A percentile compares a stretch with the other conserved stretches of the same genome.
Evolutionary conservation across 2,113 vertebrate species (phyloP).

Genomic region (Maccullochella peelii): DNA sequence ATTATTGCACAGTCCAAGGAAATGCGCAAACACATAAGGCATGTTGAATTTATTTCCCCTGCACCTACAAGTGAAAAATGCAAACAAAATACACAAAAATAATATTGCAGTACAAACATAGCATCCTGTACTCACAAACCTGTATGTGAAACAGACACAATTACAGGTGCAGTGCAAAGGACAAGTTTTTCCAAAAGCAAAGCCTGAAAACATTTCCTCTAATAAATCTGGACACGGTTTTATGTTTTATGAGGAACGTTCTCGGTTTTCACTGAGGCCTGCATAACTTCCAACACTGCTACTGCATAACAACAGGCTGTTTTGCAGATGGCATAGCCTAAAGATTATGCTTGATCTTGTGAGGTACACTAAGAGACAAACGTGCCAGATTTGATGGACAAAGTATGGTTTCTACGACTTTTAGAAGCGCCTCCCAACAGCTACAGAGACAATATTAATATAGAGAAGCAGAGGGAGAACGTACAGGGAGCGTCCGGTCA

Average conservation of each 20-base stretch:
- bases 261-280: constrained; percentile 23
- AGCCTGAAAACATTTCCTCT: constrained; percentile 48
- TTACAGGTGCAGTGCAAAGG: constrained; percentile 54
- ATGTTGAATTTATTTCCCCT: constrained; percentile 81
- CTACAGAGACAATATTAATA: constrained; percentile 66
- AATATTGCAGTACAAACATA: constrained; percentile 67
- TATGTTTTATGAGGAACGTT: constrained; percentile 30
- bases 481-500: constrained; percentile 64
- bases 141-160: constrained; percentile 46
- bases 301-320: constrained; percentile 46
- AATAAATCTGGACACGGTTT: constrained; percentile 18
- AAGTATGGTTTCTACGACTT: constrained; percentile 50
- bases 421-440: constrained; percentile 44
- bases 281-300: constrained; percentile 36
- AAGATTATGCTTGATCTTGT: constrained; percentile 39
- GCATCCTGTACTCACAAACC: constrained; percentile 44
- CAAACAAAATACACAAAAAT: constrained; percentile 65
- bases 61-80: constrained; percentile 75
- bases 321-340: constrained; percentile 37
- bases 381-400: constrained; percentile 48
- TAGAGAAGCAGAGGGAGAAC: constrained; percentile 68
- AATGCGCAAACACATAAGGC: constrained; percentile 70
- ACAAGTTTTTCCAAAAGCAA: constrained; percentile 46
- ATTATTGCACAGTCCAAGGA: constrained; percentile 13
- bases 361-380: constrained; percentile 50